A percentile compares a stretch with the other conserved stretches of the same genome.
phyloP scores from a whole-genome alignment of 2,113 vertebrate species.

The Dipodomys spectabilis region DNA sequence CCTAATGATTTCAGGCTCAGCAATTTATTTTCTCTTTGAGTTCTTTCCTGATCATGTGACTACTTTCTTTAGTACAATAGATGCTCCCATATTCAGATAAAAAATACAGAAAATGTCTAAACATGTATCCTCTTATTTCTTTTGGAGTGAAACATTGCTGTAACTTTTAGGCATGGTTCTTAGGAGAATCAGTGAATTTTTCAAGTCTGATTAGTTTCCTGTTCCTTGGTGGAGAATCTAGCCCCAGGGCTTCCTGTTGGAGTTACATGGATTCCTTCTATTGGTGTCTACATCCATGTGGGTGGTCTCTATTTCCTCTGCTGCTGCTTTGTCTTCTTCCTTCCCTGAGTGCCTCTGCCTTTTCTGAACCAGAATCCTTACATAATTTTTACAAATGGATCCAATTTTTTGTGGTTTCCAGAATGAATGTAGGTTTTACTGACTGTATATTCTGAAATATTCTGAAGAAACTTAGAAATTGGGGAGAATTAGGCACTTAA shows the following conservation, averaged over 20 bases:
- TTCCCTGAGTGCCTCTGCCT: background rate
- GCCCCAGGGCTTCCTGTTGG: background rate
- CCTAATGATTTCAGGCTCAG: background rate
- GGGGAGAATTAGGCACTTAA: background rate
- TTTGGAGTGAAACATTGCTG: background rate
- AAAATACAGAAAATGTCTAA: background rate
- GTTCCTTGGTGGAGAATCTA: background rate
- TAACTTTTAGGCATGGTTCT: background rate
- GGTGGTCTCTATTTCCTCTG: background rate
- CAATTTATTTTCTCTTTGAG: background rate
- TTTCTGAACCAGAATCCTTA: background rate
- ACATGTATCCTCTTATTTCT: background rate
- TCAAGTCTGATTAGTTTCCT: background rate
- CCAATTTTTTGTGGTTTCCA: background rate
- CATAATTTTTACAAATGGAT: background rate
- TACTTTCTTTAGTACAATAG: background rate
- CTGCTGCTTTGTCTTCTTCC: background rate
- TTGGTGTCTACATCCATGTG: background rate
- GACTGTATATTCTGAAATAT: background rate
- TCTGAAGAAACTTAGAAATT: background rate
- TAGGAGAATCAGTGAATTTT: background rate
- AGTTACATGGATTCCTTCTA: too few species aligned
- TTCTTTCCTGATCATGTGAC: background rate
- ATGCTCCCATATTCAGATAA: background rate
- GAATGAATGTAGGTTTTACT: background rate